phyloP scores from a whole-genome alignment of 2,797 vertebrate genomes.

The Gadopsis bispinosus region DNA sequence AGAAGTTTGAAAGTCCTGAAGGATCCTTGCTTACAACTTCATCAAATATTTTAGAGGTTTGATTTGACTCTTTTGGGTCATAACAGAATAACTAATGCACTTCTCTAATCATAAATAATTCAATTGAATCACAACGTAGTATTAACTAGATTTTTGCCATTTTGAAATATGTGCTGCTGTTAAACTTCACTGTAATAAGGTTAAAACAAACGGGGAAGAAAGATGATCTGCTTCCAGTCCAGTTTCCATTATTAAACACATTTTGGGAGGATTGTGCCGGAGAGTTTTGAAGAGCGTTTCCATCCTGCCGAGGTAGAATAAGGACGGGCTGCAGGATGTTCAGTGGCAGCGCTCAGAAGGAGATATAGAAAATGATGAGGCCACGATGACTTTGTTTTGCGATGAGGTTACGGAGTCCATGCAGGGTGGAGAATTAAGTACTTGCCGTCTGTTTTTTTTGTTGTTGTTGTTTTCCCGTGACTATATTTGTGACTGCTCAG shows the following conservation, averaged over 20 bases:
- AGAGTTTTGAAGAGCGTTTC: conserved; percentile 10
- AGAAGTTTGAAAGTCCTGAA: not conserved
- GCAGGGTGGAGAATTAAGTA: not conserved
- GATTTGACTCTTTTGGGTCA: not conserved
- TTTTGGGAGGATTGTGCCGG: not conserved
- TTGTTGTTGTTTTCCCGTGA: too few relatives aligned
- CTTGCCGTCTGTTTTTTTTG: not conserved
- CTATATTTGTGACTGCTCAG: conserved; percentile 19
- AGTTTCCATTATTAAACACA: too few relatives aligned
- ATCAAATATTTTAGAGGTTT: not conserved
- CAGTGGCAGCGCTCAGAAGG: conserved; percentile 3
- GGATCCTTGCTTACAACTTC: not conserved
- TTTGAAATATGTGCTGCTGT: not conserved
- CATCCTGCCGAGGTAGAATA: not conserved
- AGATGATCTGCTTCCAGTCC: too few relatives aligned
- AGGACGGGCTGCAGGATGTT: conserved; percentile 19
- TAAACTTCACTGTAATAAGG: not conserved
- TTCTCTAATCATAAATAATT: not conserved
- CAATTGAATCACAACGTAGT: not conserved
- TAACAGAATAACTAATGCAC: too few relatives aligned
- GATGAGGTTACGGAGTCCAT: conserved; percentile 2
- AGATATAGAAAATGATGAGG: conserved; percentile 21
- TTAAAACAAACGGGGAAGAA: too few relatives aligned
- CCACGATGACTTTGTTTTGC: conserved; percentile 18
- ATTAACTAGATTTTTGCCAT: not conserved